These are phyloP conservation scores for Mormyrops boulengeri DNA, from an alignment of 2,797 vertebrate genomes.

Conservation along the genomic window DNA sequence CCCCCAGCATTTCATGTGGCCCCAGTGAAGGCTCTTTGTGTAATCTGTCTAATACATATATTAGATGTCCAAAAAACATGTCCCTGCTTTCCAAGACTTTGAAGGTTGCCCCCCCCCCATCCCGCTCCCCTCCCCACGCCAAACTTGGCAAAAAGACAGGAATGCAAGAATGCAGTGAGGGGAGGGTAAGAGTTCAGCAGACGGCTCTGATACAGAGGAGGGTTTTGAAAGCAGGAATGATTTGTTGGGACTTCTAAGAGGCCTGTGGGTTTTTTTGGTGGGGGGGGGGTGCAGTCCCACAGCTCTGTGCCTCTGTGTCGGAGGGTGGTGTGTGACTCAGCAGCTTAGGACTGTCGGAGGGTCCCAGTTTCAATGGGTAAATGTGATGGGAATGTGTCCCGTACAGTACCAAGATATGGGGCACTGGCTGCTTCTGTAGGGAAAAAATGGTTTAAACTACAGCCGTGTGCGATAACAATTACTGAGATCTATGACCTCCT, in stretches of 20 bases:
- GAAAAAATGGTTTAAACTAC: background rate
- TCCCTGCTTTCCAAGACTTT: background rate
- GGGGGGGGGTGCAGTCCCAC: background rate
- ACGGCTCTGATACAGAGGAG: background rate
- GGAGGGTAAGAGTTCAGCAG: background rate
- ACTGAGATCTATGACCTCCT: background rate
- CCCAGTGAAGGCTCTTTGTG: background rate
- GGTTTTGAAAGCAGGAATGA: background rate
- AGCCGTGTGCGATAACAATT: background rate
- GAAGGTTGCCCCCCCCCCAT: background rate
- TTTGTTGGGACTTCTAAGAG: background rate
- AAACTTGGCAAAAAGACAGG: background rate
- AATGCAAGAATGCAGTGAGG: background rate
- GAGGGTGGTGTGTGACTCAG: background rate
- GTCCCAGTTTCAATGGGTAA: background rate
- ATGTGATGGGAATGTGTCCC: background rate
- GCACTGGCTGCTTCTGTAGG: background rate
- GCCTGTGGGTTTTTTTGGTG: background rate
- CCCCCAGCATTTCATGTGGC: background rate
- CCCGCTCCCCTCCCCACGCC: background rate
- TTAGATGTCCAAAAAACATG: slow-evolving; percentile 11
- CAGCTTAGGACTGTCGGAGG: background rate
- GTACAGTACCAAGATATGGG: background rate
- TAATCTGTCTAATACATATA: slow-evolving; percentile 8
- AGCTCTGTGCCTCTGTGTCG: background rate